Evolutionary conservation across 2,888 invertebrate genomes (phyloP), one percentile per base, ranked within the genome.

Genomic region (Erannis defoliaria): DNA sequence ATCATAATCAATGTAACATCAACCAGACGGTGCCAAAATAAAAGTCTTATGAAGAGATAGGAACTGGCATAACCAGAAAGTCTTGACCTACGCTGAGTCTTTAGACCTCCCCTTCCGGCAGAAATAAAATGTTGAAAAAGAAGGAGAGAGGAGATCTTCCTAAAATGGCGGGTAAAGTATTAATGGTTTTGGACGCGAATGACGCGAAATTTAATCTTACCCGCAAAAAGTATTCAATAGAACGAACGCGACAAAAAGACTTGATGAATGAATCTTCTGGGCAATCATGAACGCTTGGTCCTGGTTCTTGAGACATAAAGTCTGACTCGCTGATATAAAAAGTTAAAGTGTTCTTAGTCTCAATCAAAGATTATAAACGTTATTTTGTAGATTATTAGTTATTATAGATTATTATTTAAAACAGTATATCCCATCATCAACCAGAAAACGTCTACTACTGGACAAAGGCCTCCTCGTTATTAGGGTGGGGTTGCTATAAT

Each of bases 141-240:
- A 46, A 51, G 45, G 64, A 61, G 35, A 63, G 43, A 60, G 73
- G n/a, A 73, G 86, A 51, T 82, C 88, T 76, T 68, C n/a, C 14
- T 40, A 73, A 73, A 77, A 64, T 85, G 82, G 88, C 66, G 46
- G 73, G 16, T 57, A 59, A n/a, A 80, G 83, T 88, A 91, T 92
- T 91, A 91, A 92, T 92, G 91, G 88, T 86, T 82, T 76, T 80
- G 81, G 84, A 82, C 77, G 84, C 80, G 82, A 85, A 78, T 81
- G 85, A 85, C 74, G 81, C 80, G 88, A 91, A 91, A 92, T 91
- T 92, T 90, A 92, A 92, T 92, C 92, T 92, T 82, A 80, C 81
- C 73, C 80, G 81, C 90, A 92, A 91, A 92, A 92, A 92, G 91
- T 89, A 87, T 88, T 88, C 88, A 90, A 91, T 88, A 82, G 89